Percentiles rank a stretch among this genome's conserved stretches.
Conservation (phyloP, 2,113 vertebrate genomes). For the Cyrtonyx montezumae region DNA sequence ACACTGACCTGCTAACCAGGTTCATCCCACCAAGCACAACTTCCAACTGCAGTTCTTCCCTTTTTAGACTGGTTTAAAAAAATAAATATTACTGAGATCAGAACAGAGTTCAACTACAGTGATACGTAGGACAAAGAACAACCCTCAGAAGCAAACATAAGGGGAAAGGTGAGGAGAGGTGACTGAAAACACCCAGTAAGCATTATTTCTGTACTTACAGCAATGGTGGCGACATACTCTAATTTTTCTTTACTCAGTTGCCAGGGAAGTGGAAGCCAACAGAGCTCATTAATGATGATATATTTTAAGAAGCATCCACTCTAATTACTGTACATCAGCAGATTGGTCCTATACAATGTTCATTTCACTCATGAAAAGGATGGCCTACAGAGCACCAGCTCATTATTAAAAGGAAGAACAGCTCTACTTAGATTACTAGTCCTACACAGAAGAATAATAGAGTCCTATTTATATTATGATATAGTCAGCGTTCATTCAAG, state of each 20-base stretch:
- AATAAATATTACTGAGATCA: not conserved
- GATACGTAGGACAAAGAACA: not conserved
- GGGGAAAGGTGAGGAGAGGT: not conserved
- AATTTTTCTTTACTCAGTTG: not conserved
- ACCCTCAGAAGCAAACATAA: not conserved
- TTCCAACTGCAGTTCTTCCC: not conserved
- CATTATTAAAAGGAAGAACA: not conserved
- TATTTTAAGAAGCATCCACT: not conserved
- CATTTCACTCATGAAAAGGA: not conserved
- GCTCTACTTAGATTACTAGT: not conserved
- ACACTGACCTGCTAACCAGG: not conserved
- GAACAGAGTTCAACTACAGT: not conserved
- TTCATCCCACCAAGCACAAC: not conserved
- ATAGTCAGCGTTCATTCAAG: not conserved
- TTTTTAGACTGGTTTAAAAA: not conserved
- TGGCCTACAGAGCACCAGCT: not conserved
- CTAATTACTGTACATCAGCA: not conserved
- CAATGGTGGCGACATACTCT: not conserved
- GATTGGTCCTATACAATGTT: not conserved
- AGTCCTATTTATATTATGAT: not conserved
- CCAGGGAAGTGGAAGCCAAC: not conserved
- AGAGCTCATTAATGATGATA: not conserved
- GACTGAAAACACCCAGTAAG: rapidly evolving
- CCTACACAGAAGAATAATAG: not conserved
- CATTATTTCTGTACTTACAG: not conserved